Percentiles rank a stretch among this genome's conserved stretches.
These are phyloP conservation scores for Candidula unifasciata DNA, from an alignment of 2,888 invertebrate species.

Conservation along the genomic window DNA sequence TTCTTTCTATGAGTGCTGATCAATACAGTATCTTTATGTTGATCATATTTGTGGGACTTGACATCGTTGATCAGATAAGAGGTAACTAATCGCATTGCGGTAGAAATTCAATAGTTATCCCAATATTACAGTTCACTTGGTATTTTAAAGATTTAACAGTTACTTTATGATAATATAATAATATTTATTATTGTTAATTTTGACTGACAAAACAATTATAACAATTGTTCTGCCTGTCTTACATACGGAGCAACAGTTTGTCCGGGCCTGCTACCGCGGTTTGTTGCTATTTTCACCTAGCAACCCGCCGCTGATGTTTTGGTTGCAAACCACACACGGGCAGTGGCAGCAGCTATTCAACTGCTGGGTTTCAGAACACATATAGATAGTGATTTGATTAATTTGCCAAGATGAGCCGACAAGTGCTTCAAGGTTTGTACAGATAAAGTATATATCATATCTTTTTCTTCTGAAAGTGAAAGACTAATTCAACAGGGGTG, in stretches of 20 bases:
- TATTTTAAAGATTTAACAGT: neutral
- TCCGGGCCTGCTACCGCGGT: slow-evolving; percentile 5
- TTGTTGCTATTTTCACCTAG: slow-evolving; percentile 48
- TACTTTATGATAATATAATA: neutral
- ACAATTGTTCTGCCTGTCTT: neutral
- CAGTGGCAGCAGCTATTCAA: neutral
- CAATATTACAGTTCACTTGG: too few species aligned
- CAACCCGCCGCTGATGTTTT: slow-evolving; percentile 39
- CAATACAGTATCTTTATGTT: too few species aligned
- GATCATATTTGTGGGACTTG: too few species aligned
- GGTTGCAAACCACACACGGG: neutral
- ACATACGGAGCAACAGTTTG: slow-evolving; percentile 37
- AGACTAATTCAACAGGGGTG: too few species aligned
- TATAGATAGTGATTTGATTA: neutral
- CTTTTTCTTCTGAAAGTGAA: too few species aligned
- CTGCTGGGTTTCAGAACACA: neutral
- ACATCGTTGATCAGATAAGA: too few species aligned
- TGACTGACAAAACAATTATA: neutral
- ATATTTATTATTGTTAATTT: neutral
- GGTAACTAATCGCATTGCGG: too few species aligned
- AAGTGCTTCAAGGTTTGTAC: slow-evolving; percentile 54
- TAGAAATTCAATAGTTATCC: too few species aligned
- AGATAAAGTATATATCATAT: too few species aligned
- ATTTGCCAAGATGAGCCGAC: slow-evolving; percentile 52
- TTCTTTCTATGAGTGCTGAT: too few species aligned